Conservation (phyloP, 2,888 invertebrate species). For the Drosophila colorata region DNA sequence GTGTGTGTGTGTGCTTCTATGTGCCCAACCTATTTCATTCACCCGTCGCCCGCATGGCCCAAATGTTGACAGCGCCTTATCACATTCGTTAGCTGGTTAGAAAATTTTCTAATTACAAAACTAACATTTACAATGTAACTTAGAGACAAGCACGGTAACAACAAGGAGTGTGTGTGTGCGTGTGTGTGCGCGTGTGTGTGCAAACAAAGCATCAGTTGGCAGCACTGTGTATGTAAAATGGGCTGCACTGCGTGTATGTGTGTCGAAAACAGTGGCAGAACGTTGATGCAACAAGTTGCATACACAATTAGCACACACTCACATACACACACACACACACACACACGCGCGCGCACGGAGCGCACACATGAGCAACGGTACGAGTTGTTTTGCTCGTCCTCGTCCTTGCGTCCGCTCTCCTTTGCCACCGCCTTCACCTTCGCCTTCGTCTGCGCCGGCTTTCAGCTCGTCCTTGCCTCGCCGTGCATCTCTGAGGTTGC, state of each 20-base stretch:
- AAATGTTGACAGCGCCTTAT: constrained; percentile 52
- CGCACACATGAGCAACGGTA: constrained; percentile 27
- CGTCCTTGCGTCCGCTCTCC: constrained; percentile 3
- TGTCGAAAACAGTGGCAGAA: constrained; percentile 45
- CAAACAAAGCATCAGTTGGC: constrained; percentile 52
- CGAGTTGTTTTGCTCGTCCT: constrained; percentile 7
- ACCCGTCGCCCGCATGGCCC: background rate
- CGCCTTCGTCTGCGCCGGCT: constrained; percentile 1
- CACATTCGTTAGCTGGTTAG: constrained; percentile 60
- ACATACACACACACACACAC: constrained; percentile 11
- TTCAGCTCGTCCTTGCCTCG: background rate
- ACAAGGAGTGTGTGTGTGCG: constrained; percentile 27
- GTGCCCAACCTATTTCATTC: background rate
- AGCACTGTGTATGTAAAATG: constrained; percentile 37
- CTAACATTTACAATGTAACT: constrained; percentile 80
- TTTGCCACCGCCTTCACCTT: background rate
- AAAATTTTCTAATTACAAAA: constrained; percentile 80
- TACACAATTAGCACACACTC: constrained; percentile 75
- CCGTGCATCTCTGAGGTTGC: constrained; percentile 27
- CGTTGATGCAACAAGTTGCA: constrained; percentile 77
- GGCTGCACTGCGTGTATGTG: constrained; percentile 29
- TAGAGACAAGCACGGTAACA: constrained; percentile 59
- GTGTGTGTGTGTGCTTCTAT: constrained; percentile 9
- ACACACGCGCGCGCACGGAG: background rate
- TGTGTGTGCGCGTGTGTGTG: constrained; percentile 24